Evolutionary conservation across 2,888 invertebrate genomes (phyloP), one percentile per base, ranked within the genome.

Genomic region (Ceratothoa steindachneri): DNA sequence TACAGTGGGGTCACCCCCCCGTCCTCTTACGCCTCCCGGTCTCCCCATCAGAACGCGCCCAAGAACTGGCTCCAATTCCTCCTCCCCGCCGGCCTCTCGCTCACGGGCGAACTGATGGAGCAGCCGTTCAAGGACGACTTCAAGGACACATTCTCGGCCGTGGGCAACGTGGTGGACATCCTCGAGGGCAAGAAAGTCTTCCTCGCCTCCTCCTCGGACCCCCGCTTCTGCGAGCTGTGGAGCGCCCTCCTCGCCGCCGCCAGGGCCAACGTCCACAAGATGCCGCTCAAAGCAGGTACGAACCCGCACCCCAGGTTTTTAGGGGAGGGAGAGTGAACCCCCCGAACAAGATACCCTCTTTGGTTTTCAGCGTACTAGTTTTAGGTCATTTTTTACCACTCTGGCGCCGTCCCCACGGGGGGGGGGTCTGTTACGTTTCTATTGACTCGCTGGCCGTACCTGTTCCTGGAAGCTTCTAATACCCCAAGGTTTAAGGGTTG

Each of bases 101-200:
- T 66, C 71, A 71, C 71, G 15, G 73, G 73, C 9, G 24, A 67
- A 4, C 2, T 67, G 30, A 53, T 55, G 28, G 78, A 78, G 55
- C 78, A 78, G 70, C 64, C 28, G 12, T 27, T 74, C 22, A 2
- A 66, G 15, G 30, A 67, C 30, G 64, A 71, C 27, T 55, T 55
- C 9, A 60, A 66, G n/a, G 72, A 24, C 5, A 28, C 15, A 51
- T 27, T 15, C 19, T 2, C 68, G 5, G 53, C 64, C n/a, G 29
- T 53, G n/a, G 30, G 15, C 9, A 41, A 41, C 15, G 65, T 53
- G 7, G 69, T 52, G 31, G 15, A 52, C 22, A 30, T 73, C 5
- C 30, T 73, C 5, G 31, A 67, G 28, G 77, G 75, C 4, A 73
- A 78, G n/a, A 29, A 64, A n/a, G 72, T 78, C 12, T 78, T 75